phyloP scores from a whole-genome alignment of 2,113 vertebrate genomes.

The Seriola rivoliana region DNA sequence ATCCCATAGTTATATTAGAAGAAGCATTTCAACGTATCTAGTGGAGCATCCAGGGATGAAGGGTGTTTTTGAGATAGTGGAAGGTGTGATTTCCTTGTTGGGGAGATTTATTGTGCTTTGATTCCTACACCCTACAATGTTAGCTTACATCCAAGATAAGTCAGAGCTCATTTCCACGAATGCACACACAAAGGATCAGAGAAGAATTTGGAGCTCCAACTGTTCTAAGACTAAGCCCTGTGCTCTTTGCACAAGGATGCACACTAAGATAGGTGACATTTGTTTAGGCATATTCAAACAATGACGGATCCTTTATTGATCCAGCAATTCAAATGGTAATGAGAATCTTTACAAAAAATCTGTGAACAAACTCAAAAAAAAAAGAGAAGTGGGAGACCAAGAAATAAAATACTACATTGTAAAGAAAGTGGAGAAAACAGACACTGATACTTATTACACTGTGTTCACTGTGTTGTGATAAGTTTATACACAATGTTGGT shows the following conservation, averaged over 20 bases:
- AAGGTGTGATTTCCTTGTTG: slow-evolving; percentile 27
- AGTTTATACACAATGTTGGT: background rate
- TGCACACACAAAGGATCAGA: background rate
- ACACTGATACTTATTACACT: background rate
- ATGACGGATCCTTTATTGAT: slow-evolving; percentile 29
- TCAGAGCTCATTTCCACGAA: slow-evolving; percentile 17
- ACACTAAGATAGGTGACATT: slow-evolving; percentile 62
- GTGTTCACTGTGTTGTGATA: background rate
- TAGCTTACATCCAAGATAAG: slow-evolving; percentile 17
- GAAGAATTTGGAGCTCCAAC: slow-evolving; percentile 6
- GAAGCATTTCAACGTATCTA: slow-evolving; percentile 20
- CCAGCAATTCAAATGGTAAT: slow-evolving; percentile 37
- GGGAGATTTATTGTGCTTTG: slow-evolving; percentile 47
- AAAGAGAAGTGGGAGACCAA: background rate
- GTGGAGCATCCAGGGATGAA: slow-evolving; percentile 25
- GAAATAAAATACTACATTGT: background rate
- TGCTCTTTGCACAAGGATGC: slow-evolving; percentile 63
- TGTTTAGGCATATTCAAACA: slow-evolving; percentile 68
- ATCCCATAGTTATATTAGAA: slow-evolving; percentile 16
- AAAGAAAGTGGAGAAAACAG: background rate
- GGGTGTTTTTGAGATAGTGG: slow-evolving; percentile 17
- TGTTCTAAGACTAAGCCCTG: slow-evolving; percentile 27
- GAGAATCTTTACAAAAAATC: background rate
- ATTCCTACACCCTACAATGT: background rate
- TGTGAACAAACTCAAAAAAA: background rate